Conservation (phyloP, 2,888 invertebrate species). For the Kryphioiulus occultus region DNA sequence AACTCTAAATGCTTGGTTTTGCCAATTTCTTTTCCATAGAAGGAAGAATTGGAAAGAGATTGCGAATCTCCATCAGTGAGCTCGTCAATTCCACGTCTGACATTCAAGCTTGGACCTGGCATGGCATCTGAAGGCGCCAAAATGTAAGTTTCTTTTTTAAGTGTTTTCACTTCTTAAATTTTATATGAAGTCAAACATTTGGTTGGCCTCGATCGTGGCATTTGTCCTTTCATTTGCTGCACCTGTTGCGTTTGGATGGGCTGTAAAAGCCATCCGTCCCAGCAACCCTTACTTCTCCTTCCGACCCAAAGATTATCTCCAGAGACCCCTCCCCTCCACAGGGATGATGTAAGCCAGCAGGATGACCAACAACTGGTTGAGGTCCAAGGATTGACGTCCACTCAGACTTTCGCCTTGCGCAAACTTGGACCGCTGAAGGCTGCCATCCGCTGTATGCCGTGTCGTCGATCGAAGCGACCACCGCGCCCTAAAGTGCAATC, state of each 20-base stretch:
- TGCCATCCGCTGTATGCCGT: slow-evolving; percentile 48
- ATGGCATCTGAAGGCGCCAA: slow-evolving; percentile 50
- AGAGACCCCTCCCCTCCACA: slow-evolving; percentile 50
- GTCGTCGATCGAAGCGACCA: slow-evolving; percentile 48
- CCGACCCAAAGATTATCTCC: slow-evolving; percentile 50
- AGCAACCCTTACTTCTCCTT: slow-evolving; percentile 47
- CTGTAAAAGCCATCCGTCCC: slow-evolving; percentile 47
- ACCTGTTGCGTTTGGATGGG: slow-evolving; percentile 48
- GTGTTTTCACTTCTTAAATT: neutral
- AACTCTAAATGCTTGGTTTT: too few relatives aligned
- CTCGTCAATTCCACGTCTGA: slow-evolving; percentile 46
- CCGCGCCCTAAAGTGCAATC: slow-evolving; percentile 45
- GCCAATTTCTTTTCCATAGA: neutral
- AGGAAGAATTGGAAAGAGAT: slow-evolving; percentile 18
- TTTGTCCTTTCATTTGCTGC: slow-evolving; percentile 46
- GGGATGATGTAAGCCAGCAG: slow-evolving; percentile 43
- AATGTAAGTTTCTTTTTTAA: slow-evolving; percentile 51
- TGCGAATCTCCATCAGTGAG: slow-evolving; percentile 29
- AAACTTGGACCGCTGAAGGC: slow-evolving; percentile 50
- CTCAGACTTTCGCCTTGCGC: slow-evolving; percentile 48
- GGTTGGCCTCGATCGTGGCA: slow-evolving; percentile 41
- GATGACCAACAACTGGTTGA: slow-evolving; percentile 11
- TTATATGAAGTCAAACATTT: slow-evolving; percentile 28
- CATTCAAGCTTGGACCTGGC: slow-evolving; percentile 51
- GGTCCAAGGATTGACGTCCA: slow-evolving; percentile 46